Evolutionary conservation across 2,797 vertebrate species (phyloP).

Genomic region (Distichodus sexfasciatus): DNA sequence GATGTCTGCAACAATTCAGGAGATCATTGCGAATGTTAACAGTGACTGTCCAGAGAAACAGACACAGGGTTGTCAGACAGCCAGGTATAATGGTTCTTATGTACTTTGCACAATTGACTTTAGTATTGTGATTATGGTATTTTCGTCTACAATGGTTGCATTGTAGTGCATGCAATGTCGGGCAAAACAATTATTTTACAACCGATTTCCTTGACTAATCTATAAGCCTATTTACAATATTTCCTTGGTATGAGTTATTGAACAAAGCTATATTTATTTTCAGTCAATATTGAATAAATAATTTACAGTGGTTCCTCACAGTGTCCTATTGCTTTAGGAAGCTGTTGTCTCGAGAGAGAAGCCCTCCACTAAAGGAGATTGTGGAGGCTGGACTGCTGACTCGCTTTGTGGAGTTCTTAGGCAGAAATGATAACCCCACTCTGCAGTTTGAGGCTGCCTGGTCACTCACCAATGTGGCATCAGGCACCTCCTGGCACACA

Average conservation of each 20-base stretch:
- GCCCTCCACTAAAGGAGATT: slow-evolving; percentile 80
- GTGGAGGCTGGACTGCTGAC: slow-evolving; percentile 80
- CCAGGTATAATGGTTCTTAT: slow-evolving; percentile 76
- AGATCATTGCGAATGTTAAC: slow-evolving; percentile 74
- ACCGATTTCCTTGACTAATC: too few species aligned
- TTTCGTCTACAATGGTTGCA: too few species aligned
- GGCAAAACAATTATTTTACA: too few species aligned
- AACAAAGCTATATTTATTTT: too few species aligned
- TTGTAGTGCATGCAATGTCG: too few species aligned
- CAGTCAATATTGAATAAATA: background rate
- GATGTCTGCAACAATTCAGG: slow-evolving; percentile 62
- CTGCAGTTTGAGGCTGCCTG: slow-evolving; percentile 92
- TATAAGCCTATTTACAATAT: too few species aligned
- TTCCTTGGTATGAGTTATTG: too few species aligned
- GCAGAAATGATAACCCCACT: slow-evolving; percentile 59
- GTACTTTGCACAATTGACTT: too few species aligned
- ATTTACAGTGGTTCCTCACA: too few species aligned
- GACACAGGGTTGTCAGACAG: slow-evolving; percentile 78
- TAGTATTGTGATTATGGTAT: too few species aligned
- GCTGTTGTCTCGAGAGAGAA: slow-evolving; percentile 79
- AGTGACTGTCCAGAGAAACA: slow-evolving; percentile 62
- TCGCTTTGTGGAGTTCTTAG: slow-evolving; percentile 81
- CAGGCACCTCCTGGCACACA: slow-evolving; percentile 84
- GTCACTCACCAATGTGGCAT: slow-evolving; percentile 90
- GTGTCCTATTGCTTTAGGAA: too few species aligned